Evolutionary conservation across 35 echinoderm and acorn worm species (phyloP).

Genomic region (Heliocidaris erythrogramma): DNA sequence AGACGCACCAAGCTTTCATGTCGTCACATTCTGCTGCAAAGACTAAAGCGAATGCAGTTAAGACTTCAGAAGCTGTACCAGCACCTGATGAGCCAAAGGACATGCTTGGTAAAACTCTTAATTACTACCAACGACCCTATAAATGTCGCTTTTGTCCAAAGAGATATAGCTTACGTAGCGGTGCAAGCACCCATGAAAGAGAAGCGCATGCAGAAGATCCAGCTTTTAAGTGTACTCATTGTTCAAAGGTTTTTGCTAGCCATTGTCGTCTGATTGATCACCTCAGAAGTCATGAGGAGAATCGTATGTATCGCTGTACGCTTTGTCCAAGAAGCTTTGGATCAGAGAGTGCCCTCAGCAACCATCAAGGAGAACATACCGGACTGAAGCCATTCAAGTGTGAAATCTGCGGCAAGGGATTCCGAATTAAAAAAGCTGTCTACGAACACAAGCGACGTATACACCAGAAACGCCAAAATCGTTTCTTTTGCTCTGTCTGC

Average conservation of each 20-base stretch:
- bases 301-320: background rate
- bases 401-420: slow-evolving; percentile 14
- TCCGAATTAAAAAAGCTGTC: slow-evolving; percentile 29
- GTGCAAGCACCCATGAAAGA: background rate
- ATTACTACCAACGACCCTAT: slow-evolving; percentile 1
- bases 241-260: background rate
- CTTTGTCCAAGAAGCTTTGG: slow-evolving; percentile 9
- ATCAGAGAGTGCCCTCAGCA: background rate
- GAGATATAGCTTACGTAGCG: background rate
- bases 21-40: background rate
- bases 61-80: background rate
- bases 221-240: background rate
- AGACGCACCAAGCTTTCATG: background rate
- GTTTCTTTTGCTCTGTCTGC: slow-evolving; percentile 43
- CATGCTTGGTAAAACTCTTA: slow-evolving; percentile 12
- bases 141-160: slow-evolving; percentile 33
- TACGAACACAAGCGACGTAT: slow-evolving; percentile 36
- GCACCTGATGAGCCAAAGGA: background rate
- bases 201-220: background rate
- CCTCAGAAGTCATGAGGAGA: background rate
- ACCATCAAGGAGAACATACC: slow-evolving; percentile 34
- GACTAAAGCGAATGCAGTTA: background rate
- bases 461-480: background rate
- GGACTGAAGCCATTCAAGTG: slow-evolving; percentile 33
- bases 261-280: background rate